Conservation (phyloP, 2,888 invertebrate species). For the Eupithecia tripunctaria region DNA sequence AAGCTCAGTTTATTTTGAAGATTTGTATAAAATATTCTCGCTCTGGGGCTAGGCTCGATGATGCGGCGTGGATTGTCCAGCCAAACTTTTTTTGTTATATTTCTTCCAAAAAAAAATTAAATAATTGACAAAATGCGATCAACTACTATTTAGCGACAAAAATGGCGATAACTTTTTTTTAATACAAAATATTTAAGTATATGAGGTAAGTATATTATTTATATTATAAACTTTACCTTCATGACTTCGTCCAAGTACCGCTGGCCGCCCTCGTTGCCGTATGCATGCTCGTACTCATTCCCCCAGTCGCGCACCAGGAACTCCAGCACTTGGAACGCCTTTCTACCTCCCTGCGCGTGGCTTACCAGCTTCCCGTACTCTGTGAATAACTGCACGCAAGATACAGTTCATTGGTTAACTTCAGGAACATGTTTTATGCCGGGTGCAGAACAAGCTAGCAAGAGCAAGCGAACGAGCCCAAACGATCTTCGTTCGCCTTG, state of each 20-base stretch:
- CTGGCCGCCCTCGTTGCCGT: neutral
- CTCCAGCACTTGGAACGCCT: conserved; percentile 1
- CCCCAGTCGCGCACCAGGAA: conserved; percentile 7
- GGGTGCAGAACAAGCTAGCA: too few species aligned
- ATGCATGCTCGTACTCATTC: neutral
- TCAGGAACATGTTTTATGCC: too few species aligned
- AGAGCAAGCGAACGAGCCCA: too few species aligned
- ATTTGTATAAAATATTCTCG: too few species aligned
- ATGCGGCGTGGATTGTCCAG: neutral
- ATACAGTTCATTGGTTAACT: neutral
- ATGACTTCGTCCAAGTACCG: neutral
- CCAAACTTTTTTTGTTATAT: too few species aligned
- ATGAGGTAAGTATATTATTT: neutral
- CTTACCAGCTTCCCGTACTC: neutral
- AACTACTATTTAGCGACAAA: too few species aligned
- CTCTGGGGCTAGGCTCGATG: neutral
- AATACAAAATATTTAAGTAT: too few species aligned
- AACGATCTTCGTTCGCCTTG: too few species aligned
- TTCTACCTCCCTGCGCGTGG: neutral
- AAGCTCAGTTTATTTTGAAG: too few species aligned
- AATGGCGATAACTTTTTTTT: too few species aligned
- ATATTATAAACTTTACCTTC: neutral
- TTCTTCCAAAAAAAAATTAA: too few species aligned
- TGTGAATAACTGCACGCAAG: neutral
- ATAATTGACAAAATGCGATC: too few species aligned